phyloP scores from a whole-genome alignment of 2,888 invertebrate genomes.

The Iselma pallidipennis region DNA sequence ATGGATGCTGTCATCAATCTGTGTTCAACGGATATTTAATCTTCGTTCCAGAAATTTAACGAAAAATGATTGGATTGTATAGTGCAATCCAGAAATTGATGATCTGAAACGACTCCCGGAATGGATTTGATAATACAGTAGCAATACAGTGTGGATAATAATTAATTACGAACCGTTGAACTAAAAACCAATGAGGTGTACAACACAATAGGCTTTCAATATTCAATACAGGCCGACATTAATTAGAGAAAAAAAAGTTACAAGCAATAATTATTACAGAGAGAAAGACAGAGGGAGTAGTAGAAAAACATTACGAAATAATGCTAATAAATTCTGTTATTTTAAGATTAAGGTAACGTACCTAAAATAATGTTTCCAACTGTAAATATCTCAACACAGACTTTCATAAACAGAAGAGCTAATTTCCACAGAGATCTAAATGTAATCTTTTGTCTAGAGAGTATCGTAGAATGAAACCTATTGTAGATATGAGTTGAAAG shows the following conservation, averaged over 20 bases:
- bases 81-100: not conserved
- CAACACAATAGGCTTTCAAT: not conserved
- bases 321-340: not conserved
- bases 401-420: constrained; percentile 17
- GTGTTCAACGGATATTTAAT: not conserved
- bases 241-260: too few species aligned
- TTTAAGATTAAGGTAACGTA: not conserved
- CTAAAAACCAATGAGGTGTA: not conserved
- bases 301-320: not conserved
- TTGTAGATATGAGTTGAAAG: not conserved
- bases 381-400: constrained; percentile 14
- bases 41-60: too few species aligned
- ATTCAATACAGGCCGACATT: not conserved
- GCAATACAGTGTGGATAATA: not conserved
- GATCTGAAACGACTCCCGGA: not conserved
- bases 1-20: too few species aligned
- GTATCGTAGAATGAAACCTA: not conserved
- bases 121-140: not conserved
- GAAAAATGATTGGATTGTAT: not conserved
- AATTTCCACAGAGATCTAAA: constrained; percentile 13
- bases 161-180: not conserved
- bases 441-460: constrained; percentile 7
- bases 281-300: not conserved
- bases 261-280: too few species aligned
- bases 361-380: constrained; percentile 2